These are phyloP conservation scores for Eilema sororculum DNA, from an alignment of 2,888 invertebrate species.

Conservation along the genomic window DNA sequence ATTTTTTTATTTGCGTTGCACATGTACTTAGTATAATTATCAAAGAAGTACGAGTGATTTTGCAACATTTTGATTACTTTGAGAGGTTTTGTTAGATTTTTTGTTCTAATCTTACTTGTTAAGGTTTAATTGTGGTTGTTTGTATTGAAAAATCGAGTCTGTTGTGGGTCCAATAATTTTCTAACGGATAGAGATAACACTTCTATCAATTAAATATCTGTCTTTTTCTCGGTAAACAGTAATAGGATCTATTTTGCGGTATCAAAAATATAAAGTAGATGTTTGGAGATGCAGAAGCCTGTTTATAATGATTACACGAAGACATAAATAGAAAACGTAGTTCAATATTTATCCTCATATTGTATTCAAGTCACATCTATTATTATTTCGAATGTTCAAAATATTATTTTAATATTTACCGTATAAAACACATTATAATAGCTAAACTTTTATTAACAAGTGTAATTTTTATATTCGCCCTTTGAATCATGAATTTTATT, in stretches of 20 bases:
- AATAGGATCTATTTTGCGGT: not conserved
- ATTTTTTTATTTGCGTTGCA: not conserved
- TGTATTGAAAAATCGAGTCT: no score
- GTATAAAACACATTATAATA: not conserved
- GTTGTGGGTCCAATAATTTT: no score
- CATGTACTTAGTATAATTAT: not conserved
- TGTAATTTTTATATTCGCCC: conserved; percentile 25
- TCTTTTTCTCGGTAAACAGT: no score
- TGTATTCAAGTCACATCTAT: no score
- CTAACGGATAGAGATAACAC: no score
- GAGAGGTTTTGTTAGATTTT: not conserved
- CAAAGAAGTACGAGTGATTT: not conserved
- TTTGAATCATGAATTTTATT: conserved; percentile 50
- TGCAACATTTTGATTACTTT: not conserved
- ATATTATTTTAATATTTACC: not conserved
- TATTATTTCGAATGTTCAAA: no score
- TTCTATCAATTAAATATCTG: no score
- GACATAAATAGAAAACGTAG: no score
- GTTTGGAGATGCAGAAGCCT: no score
- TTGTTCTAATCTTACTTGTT: not conserved
- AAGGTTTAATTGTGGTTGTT: not conserved
- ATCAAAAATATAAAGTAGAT: not conserved
- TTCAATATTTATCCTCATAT: no score
- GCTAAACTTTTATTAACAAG: conserved; percentile 26
- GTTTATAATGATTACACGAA: no score